Evolutionary conservation across 2,888 invertebrate species (phyloP).

Genomic region (Pollenia amentaria): DNA sequence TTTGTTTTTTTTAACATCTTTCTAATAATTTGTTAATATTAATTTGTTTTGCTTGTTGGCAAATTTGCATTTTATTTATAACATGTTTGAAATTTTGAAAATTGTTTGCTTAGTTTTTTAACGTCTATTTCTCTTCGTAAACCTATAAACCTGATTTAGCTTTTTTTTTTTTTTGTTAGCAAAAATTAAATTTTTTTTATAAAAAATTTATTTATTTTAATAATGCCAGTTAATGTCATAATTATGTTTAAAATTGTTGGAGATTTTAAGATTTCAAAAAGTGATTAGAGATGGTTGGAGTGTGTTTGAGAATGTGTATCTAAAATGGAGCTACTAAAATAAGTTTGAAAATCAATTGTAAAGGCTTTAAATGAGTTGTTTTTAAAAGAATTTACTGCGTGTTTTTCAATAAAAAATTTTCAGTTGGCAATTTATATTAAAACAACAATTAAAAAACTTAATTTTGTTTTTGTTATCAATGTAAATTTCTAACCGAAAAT

Average conservation of each 20-base stretch:
- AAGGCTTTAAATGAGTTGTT: too few relatives aligned
- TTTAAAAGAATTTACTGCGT: too few relatives aligned
- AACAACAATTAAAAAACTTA: too few relatives aligned
- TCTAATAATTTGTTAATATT: slow-evolving; percentile 52
- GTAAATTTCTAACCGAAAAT: too few relatives aligned
- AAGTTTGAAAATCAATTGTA: too few relatives aligned
- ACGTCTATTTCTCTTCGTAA: slow-evolving; percentile 31
- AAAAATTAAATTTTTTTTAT: background rate
- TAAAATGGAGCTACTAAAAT: too few relatives aligned
- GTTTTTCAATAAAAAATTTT: too few relatives aligned
- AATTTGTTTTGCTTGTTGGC: slow-evolving; percentile 77
- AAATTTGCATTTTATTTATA: slow-evolving; percentile 77
- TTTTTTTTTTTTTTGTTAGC: background rate
- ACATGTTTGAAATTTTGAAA: slow-evolving; percentile 31
- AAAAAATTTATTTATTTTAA: background rate
- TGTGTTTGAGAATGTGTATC: background rate
- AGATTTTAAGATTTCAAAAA: background rate
- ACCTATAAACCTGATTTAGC: slow-evolving; percentile 32
- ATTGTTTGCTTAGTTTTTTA: background rate
- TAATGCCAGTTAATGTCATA: slow-evolving; percentile 75
- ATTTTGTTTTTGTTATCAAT: too few relatives aligned
- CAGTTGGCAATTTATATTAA: too few relatives aligned
- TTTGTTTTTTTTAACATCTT: background rate
- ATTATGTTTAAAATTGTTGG: slow-evolving; percentile 66
- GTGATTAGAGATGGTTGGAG: slow-evolving; percentile 55